These are phyloP conservation scores for Lytechinus pictus DNA, from an alignment of 35 echinoderm and acorn worm species.

Conservation along the genomic window DNA sequence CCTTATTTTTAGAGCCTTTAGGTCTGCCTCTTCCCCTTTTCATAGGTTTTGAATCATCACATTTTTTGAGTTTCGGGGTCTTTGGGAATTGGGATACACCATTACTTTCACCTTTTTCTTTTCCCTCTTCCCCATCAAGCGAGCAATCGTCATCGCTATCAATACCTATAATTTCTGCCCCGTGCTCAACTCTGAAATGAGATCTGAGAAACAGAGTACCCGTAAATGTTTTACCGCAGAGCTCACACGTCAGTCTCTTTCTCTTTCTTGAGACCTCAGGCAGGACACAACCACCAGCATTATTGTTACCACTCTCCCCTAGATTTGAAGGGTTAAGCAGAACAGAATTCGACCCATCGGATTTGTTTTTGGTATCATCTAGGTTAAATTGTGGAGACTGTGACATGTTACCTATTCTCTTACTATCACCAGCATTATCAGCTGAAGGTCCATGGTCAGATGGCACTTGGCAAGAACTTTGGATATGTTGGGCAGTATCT, in stretches of 20 bases:
- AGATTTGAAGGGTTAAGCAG: not conserved
- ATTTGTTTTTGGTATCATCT: not conserved
- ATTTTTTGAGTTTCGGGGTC: not conserved
- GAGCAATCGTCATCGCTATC: constrained; percentile 7
- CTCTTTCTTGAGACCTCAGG: not conserved
- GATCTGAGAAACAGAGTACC: not conserved
- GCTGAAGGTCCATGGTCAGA: not conserved
- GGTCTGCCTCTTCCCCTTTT: not conserved
- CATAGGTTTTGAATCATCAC: not conserved
- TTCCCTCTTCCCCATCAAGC: not conserved
- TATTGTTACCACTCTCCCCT: not conserved
- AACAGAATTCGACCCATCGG: not conserved
- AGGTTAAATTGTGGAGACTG: not conserved
- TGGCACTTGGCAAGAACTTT: not conserved
- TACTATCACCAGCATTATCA: not conserved
- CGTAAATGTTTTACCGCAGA: constrained; percentile 19
- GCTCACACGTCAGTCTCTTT: constrained; percentile 25
- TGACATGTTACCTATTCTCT: not conserved
- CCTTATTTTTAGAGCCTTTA: not conserved
- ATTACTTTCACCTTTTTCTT: not conserved
- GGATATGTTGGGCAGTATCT: not conserved
- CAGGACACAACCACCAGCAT: not conserved
- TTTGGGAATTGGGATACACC: not conserved
- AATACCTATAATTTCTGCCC: constrained; percentile 35
- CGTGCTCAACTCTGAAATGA: constrained; percentile 26